Evolutionary conservation across 2,113 vertebrate species (phyloP), one percentile per base, ranked within the genome.

Genomic region (Cochlearius cochlearius): DNA sequence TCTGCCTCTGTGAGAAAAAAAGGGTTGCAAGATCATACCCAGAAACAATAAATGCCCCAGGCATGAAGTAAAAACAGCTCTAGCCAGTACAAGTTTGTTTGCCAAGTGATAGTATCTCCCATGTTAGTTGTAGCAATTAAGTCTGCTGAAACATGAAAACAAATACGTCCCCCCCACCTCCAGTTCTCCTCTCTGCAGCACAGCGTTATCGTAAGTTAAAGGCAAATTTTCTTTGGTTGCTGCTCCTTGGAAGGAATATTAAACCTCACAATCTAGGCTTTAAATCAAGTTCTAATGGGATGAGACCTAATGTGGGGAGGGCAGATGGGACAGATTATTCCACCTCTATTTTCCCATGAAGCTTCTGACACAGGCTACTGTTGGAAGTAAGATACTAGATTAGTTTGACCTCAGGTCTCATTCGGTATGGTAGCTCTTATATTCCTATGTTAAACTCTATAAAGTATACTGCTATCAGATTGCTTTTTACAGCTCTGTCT

Each of bases 21-120:
- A 39, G 22, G 29, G 36, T 53, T 94, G n/a, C 89, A 59, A 26
- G 94, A 92, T 87, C 91, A 58, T 75, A 59, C 62, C 66, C 91
- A 95, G 91, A 90, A 95, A 95, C 77, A 92, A 91, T 79, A 95
- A 95, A 89, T 95, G 87, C 86, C 93, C 60, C 84, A 95, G 96
- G 92, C 95, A 79, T 36, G 59, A 88, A 96, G 67, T 67, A 79
- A 58, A 92, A 96, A 27, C 80, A 95, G 84, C 82, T 92, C 95
- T 45, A 96, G 89, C 85, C 94, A 94, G 86, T 90, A 85, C 86
- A 68, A 79, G 84, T 89, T 75, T 94, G 77, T 91, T 95, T 97
- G 96, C 91, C 95, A 96, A 95, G 84, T 79, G 96, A 96, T 97
- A 89, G 38, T 76, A 97, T 95, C 94, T 92, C 84, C 77, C 41